Base-by-base conservation (phyloP, 2,888 invertebrate species). In the Gari tellinella region DNA sequence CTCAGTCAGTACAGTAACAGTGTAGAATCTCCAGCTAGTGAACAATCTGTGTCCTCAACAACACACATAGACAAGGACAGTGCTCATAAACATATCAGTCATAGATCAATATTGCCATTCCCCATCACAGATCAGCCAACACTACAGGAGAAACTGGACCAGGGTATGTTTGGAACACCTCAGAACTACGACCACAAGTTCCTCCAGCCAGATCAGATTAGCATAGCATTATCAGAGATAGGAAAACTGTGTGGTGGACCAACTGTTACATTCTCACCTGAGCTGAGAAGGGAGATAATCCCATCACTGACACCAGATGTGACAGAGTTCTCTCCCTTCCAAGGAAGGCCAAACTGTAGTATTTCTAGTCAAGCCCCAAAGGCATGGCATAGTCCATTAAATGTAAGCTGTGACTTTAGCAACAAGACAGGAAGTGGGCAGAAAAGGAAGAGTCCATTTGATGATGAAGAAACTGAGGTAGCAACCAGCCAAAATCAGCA, bases 261-360 rank as follows among this genome's bases (percentile, higher is more conserved):
- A 19, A 48, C 65, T 40, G 43, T 79, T 15, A 66, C n/a, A 45
- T 79, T 74, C 52, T 72, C 79, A 21, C 79, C 79, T 25, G 79
- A 79, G 40, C 40, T 68, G 12, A 53, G 72, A 61, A 58, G 67
- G 49, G 72, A 75, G 55, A 37, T 65, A 21, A 62, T 58, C 45
- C 31, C 60, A 52, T 37, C 46, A 3, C 52, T 53, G 37, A 69
- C 72, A 43, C 66, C 72, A 3, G 66, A 69, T 7, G 31, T 31
- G 31, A 31, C 5, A 7, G 31, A 10, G 10, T 31, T 31, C 31
- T 31, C 31, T 31, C 31, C 31, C 10, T 31, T 7, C 10, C 5
- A 10, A 31, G 10, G 31, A 4, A 31, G 4, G 31, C 31, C 31
- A 7, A 10, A 31, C 31, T 31, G 10, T 31, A 31, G 10, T 31